Evolutionary conservation across 2,113 vertebrate genomes (phyloP), one percentile per base, ranked within the genome.

Genomic region (Oplegnathus fasciatus): DNA sequence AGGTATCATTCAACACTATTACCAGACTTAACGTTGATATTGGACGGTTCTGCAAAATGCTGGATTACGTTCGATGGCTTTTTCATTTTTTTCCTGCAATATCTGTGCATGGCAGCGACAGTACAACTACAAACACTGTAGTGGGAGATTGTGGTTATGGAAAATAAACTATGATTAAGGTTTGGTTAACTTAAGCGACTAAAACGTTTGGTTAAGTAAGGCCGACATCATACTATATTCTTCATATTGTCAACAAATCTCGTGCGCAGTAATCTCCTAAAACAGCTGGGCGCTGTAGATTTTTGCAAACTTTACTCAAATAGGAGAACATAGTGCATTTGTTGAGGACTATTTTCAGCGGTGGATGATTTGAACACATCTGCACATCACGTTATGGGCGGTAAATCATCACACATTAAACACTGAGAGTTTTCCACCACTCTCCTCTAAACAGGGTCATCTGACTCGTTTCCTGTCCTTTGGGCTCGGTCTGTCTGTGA

Each of bases 381-480:
- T 50, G 20, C 30, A 34, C 18, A 11, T 37, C 32, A 37, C 61
- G 13, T 24, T 5, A 7, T 15, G n/a, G 24, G 44, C 61, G 40
- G 20, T 42, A 22, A 54, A 74, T 28, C 14, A 37, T 52, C 5
- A 9, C 55, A 46, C 61, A 8, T 5, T 48, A 18, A 58, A 14
- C n/a, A 18, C 17, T 20, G 20, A 28, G 9, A 17, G 20, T 30
- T 74, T 9, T 34, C 34, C 46, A 5, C 55, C 15, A 0, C n/a
- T 75, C 32, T 78, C 11, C 52, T 66, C 40, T n/a, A 0, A 57
- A 22, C 87, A 98, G 98, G 98, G 98, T 68, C 98, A 98, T 72
- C 95, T 99, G 72, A 96, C 97, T 2, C 96, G 97, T 1, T 97
- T 96, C 89, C 93, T 98, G 91, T 95, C 97, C 34, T 97, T 97